Evolutionary conservation across 2,888 invertebrate genomes (phyloP).

Genomic region (Drosophila picticornis): DNA sequence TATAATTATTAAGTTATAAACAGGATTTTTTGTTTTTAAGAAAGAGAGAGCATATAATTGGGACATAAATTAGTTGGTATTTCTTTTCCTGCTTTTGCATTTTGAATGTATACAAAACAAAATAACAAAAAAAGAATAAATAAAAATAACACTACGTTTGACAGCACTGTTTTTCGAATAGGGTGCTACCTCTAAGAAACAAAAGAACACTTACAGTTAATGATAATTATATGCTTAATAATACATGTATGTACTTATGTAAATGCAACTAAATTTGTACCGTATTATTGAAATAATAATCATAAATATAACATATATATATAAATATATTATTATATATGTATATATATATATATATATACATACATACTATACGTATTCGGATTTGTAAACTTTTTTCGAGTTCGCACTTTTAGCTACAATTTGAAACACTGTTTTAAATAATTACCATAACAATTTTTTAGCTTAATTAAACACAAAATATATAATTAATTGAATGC

Average conservation of each 20-base stretch:
- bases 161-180: slow-evolving; percentile 34
- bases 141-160: slow-evolving; percentile 44
- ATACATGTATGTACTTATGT: slow-evolving; percentile 6
- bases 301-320: background rate
- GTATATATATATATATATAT: background rate
- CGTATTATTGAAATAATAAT: slow-evolving; percentile 39
- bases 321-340: background rate
- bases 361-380: background rate
- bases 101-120: slow-evolving; percentile 9
- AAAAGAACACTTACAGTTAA: slow-evolving; percentile 44
- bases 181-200: slow-evolving; percentile 49
- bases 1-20: slow-evolving; percentile 1
- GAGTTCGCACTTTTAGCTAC: slow-evolving; percentile 13
- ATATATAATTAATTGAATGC: slow-evolving; percentile 10
- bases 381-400: background rate
- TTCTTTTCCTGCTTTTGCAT: slow-evolving; percentile 15
- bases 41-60: slow-evolving; percentile 56
- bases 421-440: slow-evolving; percentile 2
- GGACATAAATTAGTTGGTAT: slow-evolving; percentile 45
- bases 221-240: slow-evolving; percentile 31
- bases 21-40: slow-evolving; percentile 12
- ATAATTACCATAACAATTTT: slow-evolving; percentile 10
- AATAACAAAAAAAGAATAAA: slow-evolving; percentile 10
- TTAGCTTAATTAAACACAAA: slow-evolving; percentile 41
- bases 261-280: slow-evolving; percentile 27